Base-by-base conservation (phyloP, 1,140 invertebrate genomes). In the Mercenaria mercenaria region DNA sequence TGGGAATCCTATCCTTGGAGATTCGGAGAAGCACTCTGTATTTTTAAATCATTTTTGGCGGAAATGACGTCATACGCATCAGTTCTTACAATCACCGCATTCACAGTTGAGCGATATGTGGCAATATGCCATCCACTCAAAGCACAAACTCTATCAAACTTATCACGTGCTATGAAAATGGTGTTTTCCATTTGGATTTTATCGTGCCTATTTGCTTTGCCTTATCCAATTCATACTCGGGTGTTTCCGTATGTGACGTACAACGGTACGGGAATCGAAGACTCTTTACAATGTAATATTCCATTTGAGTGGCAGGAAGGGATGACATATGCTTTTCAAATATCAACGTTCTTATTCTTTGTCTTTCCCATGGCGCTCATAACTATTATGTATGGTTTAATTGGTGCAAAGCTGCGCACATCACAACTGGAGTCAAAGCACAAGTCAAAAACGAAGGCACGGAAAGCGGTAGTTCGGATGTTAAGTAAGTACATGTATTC, bases 11-110 rank as follows among this genome's bases (percentile, higher is more conserved):
- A 98, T 96, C 98, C 98, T 0, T 99, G 98, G 95, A 96, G 97
- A 6, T 99, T 99, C 92, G 98, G 98, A 0, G 97, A 98, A 89
- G 96, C 96, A 0, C 98, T 99, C 94, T 99, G 98, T 95, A 96
- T 98, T 8, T 95, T 98, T 29, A 97, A 98, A 85, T 98, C 98
- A 0, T 96, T 98, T 47, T 97, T 98, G 0, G 97, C 98, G 0
- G 98, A 99, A 95, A 98, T 98, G 0, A 98, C 98, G 0, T 98
- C 98, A 0, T 99, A 99, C 95, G 98, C 98, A 0, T 99, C 98
- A 0, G 98, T 99, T 0, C 96, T 99, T 52, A 98, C 98, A 18
- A 99, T 99, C 74, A 98, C 98, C 0, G 98, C 98, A 0, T 99
- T 99, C 96, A 99, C 99, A 0, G 97, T 99, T 15, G 99, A 99